Evolutionary conservation across 1,140 invertebrate species (phyloP), one percentile per base, ranked within the genome.

Genomic region (Drosophila truncata): DNA sequence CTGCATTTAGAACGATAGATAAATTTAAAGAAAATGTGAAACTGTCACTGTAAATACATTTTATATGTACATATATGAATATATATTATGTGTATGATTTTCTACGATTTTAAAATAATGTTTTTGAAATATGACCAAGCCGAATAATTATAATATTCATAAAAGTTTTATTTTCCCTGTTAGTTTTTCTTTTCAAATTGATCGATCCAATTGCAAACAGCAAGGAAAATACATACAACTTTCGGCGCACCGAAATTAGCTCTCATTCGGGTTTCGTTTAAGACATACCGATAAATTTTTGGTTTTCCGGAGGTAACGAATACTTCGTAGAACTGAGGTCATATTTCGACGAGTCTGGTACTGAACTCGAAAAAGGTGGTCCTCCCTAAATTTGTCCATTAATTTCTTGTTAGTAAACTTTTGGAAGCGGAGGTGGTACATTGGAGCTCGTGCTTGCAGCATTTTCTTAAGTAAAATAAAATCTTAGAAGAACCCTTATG

Each of bases 261-360:
- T 42, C 11, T 42, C 3, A n/a, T n/a, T 11, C 4, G 1, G 14
- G n/a, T 49, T 27, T 5, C n/a, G 10, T 4, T 27, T 49, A 23
- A 35, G 6, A 46, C 66, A 80, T 59, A 91, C 91, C n/a, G 37
- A n/a, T 29, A 92, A 16, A 41, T 87, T 66, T n/a, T 79, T 76
- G 8, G 61, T 52, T 16, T 46, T 46, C 4, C 85, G 60, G 16
- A 92, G 64, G 39, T 74, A 31, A 10, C 41, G 52, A 29, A 92
- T 91, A 3, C 37, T 85, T 49, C 64, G 42, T 23, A 92, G 63
- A n/a, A 74, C 76, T 6, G 59, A 57, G 9, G 54, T 41, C 91
- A 92, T 92, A 41, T 91, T 83, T 27, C 91, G 78, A 6, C 82
- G 67, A 0, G 91, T 92, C 55, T 92, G 91, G 29, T 92, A 91